These are phyloP conservation scores for Thryonomys swinderianus DNA, from an alignment of 2,113 vertebrate species.

Conservation along the genomic window DNA sequence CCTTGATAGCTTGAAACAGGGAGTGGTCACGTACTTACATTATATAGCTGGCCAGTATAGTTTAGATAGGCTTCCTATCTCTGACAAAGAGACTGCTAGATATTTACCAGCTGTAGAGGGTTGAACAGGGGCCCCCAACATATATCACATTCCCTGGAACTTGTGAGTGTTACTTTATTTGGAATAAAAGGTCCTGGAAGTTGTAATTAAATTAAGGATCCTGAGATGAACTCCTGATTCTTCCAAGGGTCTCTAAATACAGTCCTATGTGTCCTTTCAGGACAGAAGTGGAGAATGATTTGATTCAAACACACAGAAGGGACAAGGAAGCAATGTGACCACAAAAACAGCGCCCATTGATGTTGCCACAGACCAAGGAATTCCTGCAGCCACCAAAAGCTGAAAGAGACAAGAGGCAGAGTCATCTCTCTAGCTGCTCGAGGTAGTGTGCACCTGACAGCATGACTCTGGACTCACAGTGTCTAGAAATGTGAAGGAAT, in stretches of 20 bases:
- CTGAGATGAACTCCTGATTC: not conserved
- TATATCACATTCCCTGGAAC: not conserved
- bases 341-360: not conserved
- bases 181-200: not conserved
- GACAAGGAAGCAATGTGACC: not conserved
- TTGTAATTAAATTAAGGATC: conserved; percentile 24
- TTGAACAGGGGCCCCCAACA: not conserved
- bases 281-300: not conserved
- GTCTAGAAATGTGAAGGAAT: conserved; percentile 29
- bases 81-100: not conserved
- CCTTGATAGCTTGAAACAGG: not conserved
- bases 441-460: not conserved
- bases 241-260: not conserved
- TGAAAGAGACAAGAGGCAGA: not conserved
- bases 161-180: conserved; percentile 14
- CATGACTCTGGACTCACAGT: not conserved
- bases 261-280: not conserved
- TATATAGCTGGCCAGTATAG: not conserved
- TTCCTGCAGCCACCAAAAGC: not conserved
- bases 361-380: not conserved
- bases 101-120: not conserved
- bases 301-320: not conserved
- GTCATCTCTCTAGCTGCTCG: not conserved
- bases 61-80: not conserved
- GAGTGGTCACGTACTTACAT: not conserved